Conservation (phyloP, 1,140 invertebrate genomes). For the Thrips palmi region DNA sequence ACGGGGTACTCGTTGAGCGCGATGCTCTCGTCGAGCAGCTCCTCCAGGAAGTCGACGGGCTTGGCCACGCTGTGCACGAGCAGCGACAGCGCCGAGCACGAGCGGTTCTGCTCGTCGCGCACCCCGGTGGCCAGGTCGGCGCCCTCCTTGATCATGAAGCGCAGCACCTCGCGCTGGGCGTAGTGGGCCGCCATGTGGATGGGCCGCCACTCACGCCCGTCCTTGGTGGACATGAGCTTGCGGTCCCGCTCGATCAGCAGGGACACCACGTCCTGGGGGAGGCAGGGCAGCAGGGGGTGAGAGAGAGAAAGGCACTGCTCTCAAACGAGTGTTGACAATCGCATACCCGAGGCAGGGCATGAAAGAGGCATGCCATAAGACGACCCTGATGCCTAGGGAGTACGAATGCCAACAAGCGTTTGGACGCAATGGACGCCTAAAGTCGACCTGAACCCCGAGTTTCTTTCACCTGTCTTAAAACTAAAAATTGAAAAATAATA, state of each 20-base stretch:
- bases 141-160: slow-evolving; percentile 33
- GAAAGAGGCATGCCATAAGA: no score
- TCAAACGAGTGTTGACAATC: no score
- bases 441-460: no score
- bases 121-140: slow-evolving; percentile 37
- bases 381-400: no score
- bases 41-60: slow-evolving; percentile 28
- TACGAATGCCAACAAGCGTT: no score
- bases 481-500: no score
- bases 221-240: slow-evolving; percentile 23
- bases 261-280: slow-evolving; percentile 9
- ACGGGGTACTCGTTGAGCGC: slow-evolving; percentile 24
- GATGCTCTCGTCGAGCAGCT: slow-evolving; percentile 29
- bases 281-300: no score
- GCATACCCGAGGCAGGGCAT: no score
- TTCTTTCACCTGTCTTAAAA: no score
- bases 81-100: slow-evolving; percentile 25
- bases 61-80: slow-evolving; percentile 29
- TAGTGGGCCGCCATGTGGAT: slow-evolving; percentile 37
- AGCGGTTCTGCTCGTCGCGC: slow-evolving; percentile 27
- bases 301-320: no score
- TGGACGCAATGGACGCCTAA: no score
- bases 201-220: slow-evolving; percentile 33
- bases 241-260: slow-evolving; percentile 10
- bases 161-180: slow-evolving; percentile 34